phyloP scores from a whole-genome alignment of 2,888 invertebrate genomes.

The Crematogaster levior region DNA sequence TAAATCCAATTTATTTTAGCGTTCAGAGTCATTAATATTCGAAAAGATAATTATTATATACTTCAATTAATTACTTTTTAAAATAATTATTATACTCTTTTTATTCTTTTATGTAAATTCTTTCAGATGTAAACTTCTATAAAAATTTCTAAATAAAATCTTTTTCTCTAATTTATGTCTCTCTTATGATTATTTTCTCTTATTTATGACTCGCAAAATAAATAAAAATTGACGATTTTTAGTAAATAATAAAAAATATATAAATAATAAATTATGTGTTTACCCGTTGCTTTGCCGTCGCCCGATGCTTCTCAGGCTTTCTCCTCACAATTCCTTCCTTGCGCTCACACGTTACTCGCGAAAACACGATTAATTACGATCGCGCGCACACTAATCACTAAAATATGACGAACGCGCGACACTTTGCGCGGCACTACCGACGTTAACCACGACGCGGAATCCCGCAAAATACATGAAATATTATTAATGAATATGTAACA shows the following conservation, averaged over 20 bases:
- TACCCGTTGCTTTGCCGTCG: neutral
- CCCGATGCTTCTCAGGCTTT: neutral
- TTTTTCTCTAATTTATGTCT: neutral
- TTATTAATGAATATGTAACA: neutral
- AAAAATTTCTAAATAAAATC: neutral
- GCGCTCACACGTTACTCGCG: neutral
- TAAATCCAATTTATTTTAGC: neutral
- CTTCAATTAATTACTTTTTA: no score
- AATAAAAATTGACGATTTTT: neutral
- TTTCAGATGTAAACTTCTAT: neutral
- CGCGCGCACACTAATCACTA: neutral
- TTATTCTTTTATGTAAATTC: neutral
- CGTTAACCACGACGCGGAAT: neutral
- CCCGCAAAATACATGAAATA: conserved; percentile 2
- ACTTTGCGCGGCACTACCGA: neutral
- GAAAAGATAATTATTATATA: neutral
- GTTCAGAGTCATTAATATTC: neutral
- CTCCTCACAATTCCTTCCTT: neutral
- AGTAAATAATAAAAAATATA: neutral
- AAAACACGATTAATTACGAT: no score
- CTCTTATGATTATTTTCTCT: no score
- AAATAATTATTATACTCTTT: no score
- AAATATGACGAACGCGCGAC: neutral
- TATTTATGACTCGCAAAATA: neutral
- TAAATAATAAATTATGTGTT: neutral